Evolutionary conservation across 2,888 invertebrate species (phyloP).

Genomic region (Mesoligia furuncula): DNA sequence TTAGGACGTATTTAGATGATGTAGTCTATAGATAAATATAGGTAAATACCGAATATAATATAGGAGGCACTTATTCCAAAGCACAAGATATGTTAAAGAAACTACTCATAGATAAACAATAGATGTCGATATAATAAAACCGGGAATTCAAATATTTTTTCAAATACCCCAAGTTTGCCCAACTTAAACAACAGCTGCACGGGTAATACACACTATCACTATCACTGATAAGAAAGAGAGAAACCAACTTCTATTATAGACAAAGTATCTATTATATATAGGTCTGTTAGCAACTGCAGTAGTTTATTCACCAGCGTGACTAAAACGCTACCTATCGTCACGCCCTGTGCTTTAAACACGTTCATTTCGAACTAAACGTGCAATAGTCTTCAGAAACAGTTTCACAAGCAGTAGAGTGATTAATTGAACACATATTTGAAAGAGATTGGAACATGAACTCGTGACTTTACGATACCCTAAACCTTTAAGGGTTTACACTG

Average conservation of each 20-base stretch:
- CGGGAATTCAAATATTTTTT: not conserved
- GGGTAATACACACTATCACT: not conserved
- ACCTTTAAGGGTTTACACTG: constrained; percentile 40
- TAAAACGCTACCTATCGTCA: constrained; percentile 60
- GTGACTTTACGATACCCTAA: constrained; percentile 47
- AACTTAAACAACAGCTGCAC: not conserved
- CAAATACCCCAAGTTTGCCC: not conserved
- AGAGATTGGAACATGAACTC: constrained; percentile 55
- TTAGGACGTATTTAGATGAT: not conserved
- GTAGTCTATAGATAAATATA: not conserved
- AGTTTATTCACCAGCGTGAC: constrained; percentile 57
- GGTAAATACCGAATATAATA: not conserved
- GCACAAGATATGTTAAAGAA: not conserved
- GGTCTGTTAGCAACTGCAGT: constrained; percentile 19
- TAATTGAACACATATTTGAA: constrained; percentile 56
- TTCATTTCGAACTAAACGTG: constrained; percentile 55
- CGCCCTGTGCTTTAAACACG: constrained; percentile 50
- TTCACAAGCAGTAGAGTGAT: constrained; percentile 54
- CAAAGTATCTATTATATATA: constrained; percentile 13
- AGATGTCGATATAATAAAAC: too few relatives aligned
- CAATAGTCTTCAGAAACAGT: constrained; percentile 56
- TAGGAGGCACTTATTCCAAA: not conserved
- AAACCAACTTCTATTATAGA: constrained; percentile 2
- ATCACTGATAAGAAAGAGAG: not conserved
- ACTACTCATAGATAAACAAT: not conserved